These are phyloP conservation scores for Phaethon lepturus DNA, from an alignment of 2,113 vertebrate genomes.

Conservation along the genomic window DNA sequence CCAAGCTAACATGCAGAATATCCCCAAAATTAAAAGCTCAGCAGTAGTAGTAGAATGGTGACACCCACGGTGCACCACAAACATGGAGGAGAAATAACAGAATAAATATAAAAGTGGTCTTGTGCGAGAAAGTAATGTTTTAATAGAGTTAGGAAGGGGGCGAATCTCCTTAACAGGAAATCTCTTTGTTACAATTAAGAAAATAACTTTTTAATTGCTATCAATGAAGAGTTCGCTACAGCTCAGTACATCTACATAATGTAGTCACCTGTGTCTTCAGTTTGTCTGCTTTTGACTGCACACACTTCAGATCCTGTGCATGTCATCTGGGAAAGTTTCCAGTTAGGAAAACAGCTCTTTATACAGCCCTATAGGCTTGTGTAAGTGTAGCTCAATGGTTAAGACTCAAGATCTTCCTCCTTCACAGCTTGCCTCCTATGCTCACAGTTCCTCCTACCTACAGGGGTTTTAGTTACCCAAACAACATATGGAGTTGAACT, in stretches of 20 bases:
- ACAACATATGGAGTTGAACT: neutral
- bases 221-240: neutral
- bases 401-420: neutral
- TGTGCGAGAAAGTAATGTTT: neutral
- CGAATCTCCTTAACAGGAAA: neutral
- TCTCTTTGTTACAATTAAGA: neutral
- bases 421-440: neutral
- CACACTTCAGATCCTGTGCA: neutral
- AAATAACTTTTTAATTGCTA: neutral
- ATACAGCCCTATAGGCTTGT: neutral
- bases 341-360: neutral
- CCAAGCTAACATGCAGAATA: neutral
- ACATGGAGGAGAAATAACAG: neutral
- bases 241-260: neutral
- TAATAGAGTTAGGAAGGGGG: neutral
- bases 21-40: neutral
- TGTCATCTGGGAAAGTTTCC: neutral
- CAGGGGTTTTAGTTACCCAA: neutral
- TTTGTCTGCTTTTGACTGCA: neutral
- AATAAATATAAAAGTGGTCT: neutral
- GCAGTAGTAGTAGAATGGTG: neutral
- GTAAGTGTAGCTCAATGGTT: neutral
- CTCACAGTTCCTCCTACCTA: neutral
- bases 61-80: accelerated
- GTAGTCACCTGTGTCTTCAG: neutral